Base-by-base conservation (phyloP, 1,140 invertebrate genomes). In the Panagrolaimus sp. region DNA sequence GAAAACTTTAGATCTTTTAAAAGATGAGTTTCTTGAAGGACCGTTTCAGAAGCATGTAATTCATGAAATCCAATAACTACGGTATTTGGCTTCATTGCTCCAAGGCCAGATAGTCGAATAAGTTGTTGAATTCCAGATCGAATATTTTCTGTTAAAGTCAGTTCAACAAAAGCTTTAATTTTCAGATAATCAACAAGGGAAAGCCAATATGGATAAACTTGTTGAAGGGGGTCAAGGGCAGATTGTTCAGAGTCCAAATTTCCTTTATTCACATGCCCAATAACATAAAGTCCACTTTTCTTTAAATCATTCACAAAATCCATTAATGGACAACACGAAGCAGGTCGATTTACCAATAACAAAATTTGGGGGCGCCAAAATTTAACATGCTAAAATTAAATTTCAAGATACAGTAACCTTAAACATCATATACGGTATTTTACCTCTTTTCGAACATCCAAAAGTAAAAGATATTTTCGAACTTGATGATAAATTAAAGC, bases 401-500 rank as follows among this genome's bases (percentile, higher is more conserved):
- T 14, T 26, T 69, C 14, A 32, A 12, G 28, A 14, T 0, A 26
- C 2, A 64, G 28, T 43, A 58, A 21, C 0, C 43, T 9, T 14
- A 47, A 14, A n/a, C 14, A n/a, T 47, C n/a, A n/a, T n/a, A n/a
- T n/a, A n/a, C n/a, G n/a, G n/a, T n/a, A 0, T 98, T 93, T 84
- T 99, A 96, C 83, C n/a, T 96, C 91, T 75, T 98, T 96, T 6
- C 96, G 88, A 2, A 90, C 90, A 84, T 99, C 96, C 77, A 99
- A 84, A 83, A 98, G 88, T 0, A 99, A 83, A 6, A 99, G 86
- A 84, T 98, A 98, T 84, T 99, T 98, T 47, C 96, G 87, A 0
- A 96, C 92, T 88, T 99, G 96, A 84, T 98, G 96, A 84, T 98
- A 98, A 81, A 98, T 97, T 6, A 98, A 87, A 14, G 96, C 96